These are phyloP conservation scores for Cyrtorhinus lividipennis DNA, from an alignment of 1,140 invertebrate species.

Conservation along the genomic window DNA sequence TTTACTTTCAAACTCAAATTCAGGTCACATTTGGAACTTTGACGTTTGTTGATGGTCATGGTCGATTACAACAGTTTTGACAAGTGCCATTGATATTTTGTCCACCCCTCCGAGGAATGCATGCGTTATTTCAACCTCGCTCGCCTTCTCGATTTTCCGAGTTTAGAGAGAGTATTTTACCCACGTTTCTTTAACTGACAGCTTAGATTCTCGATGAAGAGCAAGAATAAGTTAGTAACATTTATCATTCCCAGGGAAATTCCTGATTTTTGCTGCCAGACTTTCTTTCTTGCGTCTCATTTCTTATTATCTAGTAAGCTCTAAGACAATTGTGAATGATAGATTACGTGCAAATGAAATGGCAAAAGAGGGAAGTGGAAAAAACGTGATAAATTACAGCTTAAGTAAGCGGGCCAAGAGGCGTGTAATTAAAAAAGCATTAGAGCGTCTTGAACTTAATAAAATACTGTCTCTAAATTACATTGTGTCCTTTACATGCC, in stretches of 20 bases:
- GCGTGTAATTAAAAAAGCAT: slow-evolving; percentile 8
- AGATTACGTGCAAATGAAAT: slow-evolving; percentile 2
- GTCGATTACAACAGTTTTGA: no score
- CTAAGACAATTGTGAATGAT: slow-evolving; percentile 4
- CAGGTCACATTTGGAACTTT: no score
- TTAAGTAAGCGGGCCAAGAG: slow-evolving; percentile 2
- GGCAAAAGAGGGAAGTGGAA: neutral
- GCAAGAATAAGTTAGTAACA: neutral
- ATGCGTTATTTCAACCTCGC: no score
- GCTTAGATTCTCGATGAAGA: no score
- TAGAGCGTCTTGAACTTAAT: slow-evolving; percentile 7
- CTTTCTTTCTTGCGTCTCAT: neutral
- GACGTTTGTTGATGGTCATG: no score
- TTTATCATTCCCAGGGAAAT: neutral
- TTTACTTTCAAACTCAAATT: no score
- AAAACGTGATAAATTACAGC: neutral
- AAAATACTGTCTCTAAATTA: slow-evolving; percentile 4
- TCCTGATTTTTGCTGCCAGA: neutral
- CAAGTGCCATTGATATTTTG: no score
- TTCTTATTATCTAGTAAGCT: neutral
- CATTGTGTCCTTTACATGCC: slow-evolving; percentile 4
- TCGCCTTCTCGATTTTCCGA: no score
- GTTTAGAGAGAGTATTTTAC: no score
- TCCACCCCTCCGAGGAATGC: no score
- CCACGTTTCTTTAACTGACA: no score